Percentiles rank a stretch among this genome's conserved stretches.
Conservation (phyloP, 2,113 vertebrate species). For the Helogale parvula region DNA sequence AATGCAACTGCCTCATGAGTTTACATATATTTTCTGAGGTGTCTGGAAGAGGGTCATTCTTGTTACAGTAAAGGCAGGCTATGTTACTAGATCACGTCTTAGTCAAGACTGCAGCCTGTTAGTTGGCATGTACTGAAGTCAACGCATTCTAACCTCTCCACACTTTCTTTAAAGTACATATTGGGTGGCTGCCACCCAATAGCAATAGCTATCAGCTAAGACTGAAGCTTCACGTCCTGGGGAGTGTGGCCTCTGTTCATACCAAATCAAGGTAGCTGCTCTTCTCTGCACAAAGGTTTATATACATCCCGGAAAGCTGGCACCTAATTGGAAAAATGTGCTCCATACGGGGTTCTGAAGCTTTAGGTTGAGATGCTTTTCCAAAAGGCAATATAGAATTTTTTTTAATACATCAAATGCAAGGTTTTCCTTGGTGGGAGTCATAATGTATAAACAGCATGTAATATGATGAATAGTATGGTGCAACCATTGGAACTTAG, state of each 20-base stretch:
- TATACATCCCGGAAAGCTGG: background rate
- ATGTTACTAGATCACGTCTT: background rate
- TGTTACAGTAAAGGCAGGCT: conserved; percentile 9
- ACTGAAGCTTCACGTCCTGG: background rate
- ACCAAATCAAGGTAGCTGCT: background rate
- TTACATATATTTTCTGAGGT: background rate
- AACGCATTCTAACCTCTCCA: background rate
- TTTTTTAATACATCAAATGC: background rate
- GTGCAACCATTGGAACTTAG: background rate
- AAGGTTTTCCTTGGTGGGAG: background rate
- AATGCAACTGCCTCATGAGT: background rate
- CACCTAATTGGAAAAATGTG: conserved; percentile 21
- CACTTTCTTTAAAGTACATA: background rate
- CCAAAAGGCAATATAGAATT: background rate
- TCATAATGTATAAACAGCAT: background rate
- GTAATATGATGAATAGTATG: background rate
- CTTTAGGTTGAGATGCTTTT: background rate
- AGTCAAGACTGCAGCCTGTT: background rate
- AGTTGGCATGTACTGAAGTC: background rate
- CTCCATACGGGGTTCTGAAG: background rate
- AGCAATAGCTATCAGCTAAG: background rate
- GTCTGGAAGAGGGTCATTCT: background rate
- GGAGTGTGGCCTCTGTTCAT: background rate
- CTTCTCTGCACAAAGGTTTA: background rate
- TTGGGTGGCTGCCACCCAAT: background rate